These are phyloP conservation scores for Odocoileus hemionus DNA, from an alignment of 2,113 vertebrate species.

Conservation along the genomic window DNA sequence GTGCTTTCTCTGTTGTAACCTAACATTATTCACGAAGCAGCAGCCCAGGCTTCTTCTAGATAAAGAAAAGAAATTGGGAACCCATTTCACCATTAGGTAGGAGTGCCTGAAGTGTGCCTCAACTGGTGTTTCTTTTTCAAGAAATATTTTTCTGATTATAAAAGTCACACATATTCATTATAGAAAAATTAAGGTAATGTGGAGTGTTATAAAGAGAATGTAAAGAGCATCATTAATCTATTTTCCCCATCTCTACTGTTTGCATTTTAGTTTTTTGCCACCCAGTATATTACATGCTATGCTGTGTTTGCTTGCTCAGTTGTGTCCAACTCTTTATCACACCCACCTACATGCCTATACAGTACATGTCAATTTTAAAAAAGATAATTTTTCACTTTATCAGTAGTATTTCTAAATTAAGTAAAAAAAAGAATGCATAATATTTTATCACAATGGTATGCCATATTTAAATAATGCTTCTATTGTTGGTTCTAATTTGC, in stretches of 20 bases:
- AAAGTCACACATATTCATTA: not conserved
- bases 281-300: not conserved
- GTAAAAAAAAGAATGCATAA: not conserved
- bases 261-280: not conserved
- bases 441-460: not conserved
- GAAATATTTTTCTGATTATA: slow-evolving; percentile 7
- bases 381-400: not conserved
- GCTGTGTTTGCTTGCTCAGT: not conserved
- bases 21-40: not conserved
- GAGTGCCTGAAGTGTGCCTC: not conserved
- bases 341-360: not conserved
- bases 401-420: not conserved
- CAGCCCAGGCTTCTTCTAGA: not conserved
- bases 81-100: not conserved
- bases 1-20: not conserved
- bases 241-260: not conserved
- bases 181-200: slow-evolving; percentile 16
- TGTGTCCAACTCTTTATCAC: not conserved
- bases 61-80: not conserved
- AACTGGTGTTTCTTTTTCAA: not conserved
- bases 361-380: not conserved
- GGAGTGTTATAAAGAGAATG: not conserved
- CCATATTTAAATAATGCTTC: slow-evolving; percentile 20
- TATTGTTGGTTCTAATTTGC: slow-evolving; percentile 3
- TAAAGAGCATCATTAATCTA: not conserved